Conservation (phyloP, 2,797 vertebrate species). For the Premnoplex brunnescens region DNA sequence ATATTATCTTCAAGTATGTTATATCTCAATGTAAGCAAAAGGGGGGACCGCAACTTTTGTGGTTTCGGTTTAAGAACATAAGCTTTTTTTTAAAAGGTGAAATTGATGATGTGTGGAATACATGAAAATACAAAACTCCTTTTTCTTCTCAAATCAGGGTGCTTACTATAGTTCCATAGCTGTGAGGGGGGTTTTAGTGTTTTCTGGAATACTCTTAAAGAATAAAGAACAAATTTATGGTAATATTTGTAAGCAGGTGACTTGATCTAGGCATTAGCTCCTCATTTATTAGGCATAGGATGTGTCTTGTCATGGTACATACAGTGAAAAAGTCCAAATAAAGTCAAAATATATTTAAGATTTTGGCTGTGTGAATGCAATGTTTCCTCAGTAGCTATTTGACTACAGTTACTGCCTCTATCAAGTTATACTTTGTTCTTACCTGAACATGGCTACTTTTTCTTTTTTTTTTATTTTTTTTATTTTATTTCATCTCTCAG, state of each 20-base stretch:
- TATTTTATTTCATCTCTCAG: not conserved
- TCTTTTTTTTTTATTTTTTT: not conserved
- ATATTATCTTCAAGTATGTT: slow-evolving; percentile 23
- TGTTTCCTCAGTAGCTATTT: not conserved
- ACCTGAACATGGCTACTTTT: not conserved
- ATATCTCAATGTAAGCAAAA: not conserved
- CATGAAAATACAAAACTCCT: not conserved
- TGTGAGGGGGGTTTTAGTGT: not conserved
- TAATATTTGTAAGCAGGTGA: slow-evolving; percentile 38
- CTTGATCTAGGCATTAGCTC: not conserved
- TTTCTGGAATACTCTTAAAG: not conserved
- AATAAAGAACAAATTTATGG: not conserved
- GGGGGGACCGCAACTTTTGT: not conserved
- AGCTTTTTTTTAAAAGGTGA: not conserved
- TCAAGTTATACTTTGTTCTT: not conserved
- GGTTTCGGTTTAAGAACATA: not conserved
- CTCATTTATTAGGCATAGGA: not conserved
- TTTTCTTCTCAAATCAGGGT: not conserved
- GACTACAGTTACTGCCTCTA: not conserved
- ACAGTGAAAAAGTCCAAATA: not conserved
- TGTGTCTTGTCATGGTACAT: not conserved
- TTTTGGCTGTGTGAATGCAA: not conserved
- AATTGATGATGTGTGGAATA: not conserved
- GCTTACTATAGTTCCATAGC: not conserved
- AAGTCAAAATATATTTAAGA: slow-evolving; percentile 18